Base-by-base conservation (phyloP, 2,888 invertebrate genomes). In the Xestobium rufovillosum region DNA sequence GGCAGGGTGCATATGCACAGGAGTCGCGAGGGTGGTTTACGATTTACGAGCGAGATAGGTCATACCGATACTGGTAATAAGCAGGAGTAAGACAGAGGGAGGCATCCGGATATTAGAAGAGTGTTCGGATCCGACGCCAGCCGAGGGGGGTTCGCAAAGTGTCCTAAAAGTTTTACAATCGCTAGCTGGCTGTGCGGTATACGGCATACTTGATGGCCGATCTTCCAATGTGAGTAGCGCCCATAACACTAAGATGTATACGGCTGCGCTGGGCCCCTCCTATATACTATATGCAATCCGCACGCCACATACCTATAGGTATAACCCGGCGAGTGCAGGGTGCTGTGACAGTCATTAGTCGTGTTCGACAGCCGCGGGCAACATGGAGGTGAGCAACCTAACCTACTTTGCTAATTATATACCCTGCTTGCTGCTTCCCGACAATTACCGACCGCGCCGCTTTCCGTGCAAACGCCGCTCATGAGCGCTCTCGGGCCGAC, bases 181-280 rank as follows among this genome's bases (percentile, higher is more conserved):
- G 63, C 61, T 57, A 63, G 66, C 65, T 65, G 65, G 66, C 66
- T 65, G 61, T 61, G 63, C 62, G 61, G 60, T 59, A 59, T 59
- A 68, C 69, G 69, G 68, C 69, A 70, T 70, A 70, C 70, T 73
- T 73, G 73, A 73, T 73, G 73, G 73, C 72, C 71, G 70, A 71
- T 73, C 73, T 73, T 73, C 73, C 73, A 73, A 73, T 73, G 73
- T 72, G 72, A 71, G 71, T 71, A 69, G 71, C 69, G 72, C 71
- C 72, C 72, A 72, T 73, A 70, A 71, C 72, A 60, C 63, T 65
- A 67, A 67, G 67, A 73, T 72, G 72, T 72, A 72, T 72, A 73
- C 73, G 72, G 66, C 72, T 73, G 72, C 72, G 73, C 73, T 70
- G 68, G 69, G 60, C 61, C 63, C 65, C 64, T 63, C 63, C 65